These are phyloP conservation scores for Nicator chloris DNA, from an alignment of 2,113 vertebrate genomes.

Conservation along the genomic window DNA sequence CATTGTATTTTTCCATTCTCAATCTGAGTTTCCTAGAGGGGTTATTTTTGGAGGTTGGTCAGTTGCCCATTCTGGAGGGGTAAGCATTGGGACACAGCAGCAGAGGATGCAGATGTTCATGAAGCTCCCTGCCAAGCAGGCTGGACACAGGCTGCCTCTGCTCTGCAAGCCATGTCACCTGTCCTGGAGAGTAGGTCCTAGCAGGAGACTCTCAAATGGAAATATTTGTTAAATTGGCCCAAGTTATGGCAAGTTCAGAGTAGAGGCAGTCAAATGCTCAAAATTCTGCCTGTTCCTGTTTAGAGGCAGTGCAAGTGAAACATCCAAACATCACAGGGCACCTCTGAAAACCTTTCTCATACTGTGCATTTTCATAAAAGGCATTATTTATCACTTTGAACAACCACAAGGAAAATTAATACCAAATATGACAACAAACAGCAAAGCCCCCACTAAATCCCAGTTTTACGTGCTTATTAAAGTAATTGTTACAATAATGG, in stretches of 20 bases:
- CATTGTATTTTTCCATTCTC: not conserved
- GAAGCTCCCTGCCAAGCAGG: not conserved
- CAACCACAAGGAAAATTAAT: not conserved
- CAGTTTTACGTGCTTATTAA: not conserved
- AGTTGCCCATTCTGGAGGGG: not conserved
- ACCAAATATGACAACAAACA: not conserved
- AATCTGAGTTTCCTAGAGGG: not conserved
- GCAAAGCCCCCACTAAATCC: not conserved
- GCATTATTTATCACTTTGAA: not conserved
- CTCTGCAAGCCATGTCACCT: not conserved
- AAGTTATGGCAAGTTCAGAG: not conserved
- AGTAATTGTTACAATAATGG: not conserved
- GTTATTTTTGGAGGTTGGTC: not conserved
- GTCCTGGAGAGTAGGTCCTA: not conserved
- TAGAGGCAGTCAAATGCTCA: not conserved
- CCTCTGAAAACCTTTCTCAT: not conserved
- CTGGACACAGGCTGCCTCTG: not conserved
- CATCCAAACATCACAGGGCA: not conserved
- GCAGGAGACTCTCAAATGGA: not conserved
- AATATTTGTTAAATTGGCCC: not conserved
- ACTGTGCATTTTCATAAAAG: not conserved
- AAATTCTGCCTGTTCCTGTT: not conserved
- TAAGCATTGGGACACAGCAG: not conserved
- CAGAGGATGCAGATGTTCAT: not conserved
- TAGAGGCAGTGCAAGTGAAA: not conserved